phyloP scores from a whole-genome alignment of 2,113 vertebrate genomes.

The Nipponia nippon region DNA sequence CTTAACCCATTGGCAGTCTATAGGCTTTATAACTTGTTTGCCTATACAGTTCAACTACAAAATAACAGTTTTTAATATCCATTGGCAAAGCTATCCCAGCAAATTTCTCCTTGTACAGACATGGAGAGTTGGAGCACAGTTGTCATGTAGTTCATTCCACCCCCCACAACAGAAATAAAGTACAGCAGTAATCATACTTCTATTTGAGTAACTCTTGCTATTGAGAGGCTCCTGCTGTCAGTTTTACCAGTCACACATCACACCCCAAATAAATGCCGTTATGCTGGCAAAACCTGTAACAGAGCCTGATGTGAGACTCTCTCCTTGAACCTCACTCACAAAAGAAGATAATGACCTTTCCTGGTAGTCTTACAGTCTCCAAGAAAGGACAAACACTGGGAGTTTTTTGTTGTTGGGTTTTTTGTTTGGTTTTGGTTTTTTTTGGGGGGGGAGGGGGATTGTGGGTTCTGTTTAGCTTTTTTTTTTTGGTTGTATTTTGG shows the following conservation, averaged over 20 bases:
- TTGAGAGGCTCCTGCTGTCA: background rate
- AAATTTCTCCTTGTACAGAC: background rate
- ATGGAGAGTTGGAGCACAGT: background rate
- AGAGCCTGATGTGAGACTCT: background rate
- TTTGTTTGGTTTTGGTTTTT: background rate
- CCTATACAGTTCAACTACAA: background rate
- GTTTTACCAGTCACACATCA: background rate
- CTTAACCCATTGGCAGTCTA: background rate
- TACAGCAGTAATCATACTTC: background rate
- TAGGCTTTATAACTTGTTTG: background rate
- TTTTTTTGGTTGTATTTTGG: background rate
- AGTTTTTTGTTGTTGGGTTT: fast-evolving
- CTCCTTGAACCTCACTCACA: background rate
- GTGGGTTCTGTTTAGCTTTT: background rate
- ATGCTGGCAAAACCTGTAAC: background rate
- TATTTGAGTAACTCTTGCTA: background rate
- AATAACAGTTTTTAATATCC: background rate
- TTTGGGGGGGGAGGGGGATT: fast-evolving
- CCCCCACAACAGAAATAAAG: background rate
- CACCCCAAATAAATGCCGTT: background rate
- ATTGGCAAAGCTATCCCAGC: background rate
- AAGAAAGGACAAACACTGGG: background rate
- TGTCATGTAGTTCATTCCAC: background rate
- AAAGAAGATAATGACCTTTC: background rate
- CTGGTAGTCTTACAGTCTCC: background rate